Conservation (phyloP, 2,113 vertebrate species). For the Galemys pyrenaicus region DNA sequence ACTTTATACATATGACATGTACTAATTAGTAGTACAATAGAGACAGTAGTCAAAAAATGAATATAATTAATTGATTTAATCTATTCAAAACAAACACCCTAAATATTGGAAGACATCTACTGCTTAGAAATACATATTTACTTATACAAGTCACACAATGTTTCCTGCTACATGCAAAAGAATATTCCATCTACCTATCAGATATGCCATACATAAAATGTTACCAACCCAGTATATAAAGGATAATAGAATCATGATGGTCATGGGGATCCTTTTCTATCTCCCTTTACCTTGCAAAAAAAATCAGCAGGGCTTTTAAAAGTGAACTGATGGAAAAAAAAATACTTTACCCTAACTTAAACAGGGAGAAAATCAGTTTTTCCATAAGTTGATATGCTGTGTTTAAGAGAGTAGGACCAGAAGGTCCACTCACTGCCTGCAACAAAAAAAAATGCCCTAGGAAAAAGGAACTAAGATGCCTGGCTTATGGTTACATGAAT, state of each 20-base stretch:
- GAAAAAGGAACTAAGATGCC: too few relatives aligned
- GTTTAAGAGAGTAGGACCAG: too few relatives aligned
- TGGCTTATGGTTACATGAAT: too few relatives aligned
- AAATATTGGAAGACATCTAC: constrained; percentile 16
- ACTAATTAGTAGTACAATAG: not conserved
- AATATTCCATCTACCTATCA: not conserved
- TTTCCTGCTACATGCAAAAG: not conserved
- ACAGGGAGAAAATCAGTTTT: too few relatives aligned
- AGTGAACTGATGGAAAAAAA: too few relatives aligned
- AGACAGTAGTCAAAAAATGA: constrained; percentile 13
- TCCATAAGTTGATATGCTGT: too few relatives aligned
- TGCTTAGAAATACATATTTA: constrained; percentile 35
- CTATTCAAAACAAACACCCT: not conserved
- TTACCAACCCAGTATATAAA: not conserved
- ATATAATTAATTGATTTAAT: constrained; percentile 36
- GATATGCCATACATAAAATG: not conserved
- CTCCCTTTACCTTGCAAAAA: too few relatives aligned
- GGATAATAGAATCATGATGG: not conserved
- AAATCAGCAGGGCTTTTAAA: too few relatives aligned
- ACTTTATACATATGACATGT: not conserved
- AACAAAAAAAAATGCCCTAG: too few relatives aligned
- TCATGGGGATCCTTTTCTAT: too few relatives aligned
- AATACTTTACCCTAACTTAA: too few relatives aligned
- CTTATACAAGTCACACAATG: not conserved
- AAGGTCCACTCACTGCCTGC: too few relatives aligned